Evolutionary conservation across 2,797 vertebrate species (phyloP), one percentile per base, ranked within the genome.

Genomic region (Epinephelus malabaricus): DNA sequence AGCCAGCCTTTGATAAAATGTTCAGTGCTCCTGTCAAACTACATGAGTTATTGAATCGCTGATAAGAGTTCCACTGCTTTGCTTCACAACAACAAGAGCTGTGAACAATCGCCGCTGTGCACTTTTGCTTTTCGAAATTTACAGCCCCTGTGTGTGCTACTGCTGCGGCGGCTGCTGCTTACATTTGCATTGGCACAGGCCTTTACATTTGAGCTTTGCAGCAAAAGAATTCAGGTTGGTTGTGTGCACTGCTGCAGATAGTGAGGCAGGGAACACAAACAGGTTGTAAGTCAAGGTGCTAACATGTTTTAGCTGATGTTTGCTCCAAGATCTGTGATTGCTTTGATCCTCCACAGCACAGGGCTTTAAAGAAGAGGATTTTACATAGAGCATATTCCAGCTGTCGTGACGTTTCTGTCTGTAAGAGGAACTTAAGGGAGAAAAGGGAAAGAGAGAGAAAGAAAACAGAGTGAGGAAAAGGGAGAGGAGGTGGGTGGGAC

Each of bases 401-500:
- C 59, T 51, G 43, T 4, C 27, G 5, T n/a, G 30, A 51, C 51
- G 19, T 13, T 18, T 5, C 15, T 18, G 69, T 51, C 70, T 75
- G 56, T 13, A 43, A 30, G n/a, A 47, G 17, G 5, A 75, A 68
- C 21, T 65, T 38, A n/a, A 71, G 13, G 47, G 38, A 71, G 62
- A 23, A 66, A 47, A 50, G 2, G 17, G 25, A 53, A 25, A 68
- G 9, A 63, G 50, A 58, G 14, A 53, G 46, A 30, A 27, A 17
- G 55, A 66, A 6, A 70, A 21, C 11, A 46, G 47, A 70, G 70
- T 47, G 49, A 62, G 27, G 59, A 65, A 81, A 72, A 77, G 46
- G 51, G 51, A 66, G 66, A 63, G 82, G 66, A 63, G 25, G 73
- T 79, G 85, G 89, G 85, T 79, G 87, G 76, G 82, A 85, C 78